Percentiles rank a stretch among this genome's conserved stretches.
phyloP scores from a whole-genome alignment of 2,113 vertebrate species.

The Bubo blakistoni region DNA sequence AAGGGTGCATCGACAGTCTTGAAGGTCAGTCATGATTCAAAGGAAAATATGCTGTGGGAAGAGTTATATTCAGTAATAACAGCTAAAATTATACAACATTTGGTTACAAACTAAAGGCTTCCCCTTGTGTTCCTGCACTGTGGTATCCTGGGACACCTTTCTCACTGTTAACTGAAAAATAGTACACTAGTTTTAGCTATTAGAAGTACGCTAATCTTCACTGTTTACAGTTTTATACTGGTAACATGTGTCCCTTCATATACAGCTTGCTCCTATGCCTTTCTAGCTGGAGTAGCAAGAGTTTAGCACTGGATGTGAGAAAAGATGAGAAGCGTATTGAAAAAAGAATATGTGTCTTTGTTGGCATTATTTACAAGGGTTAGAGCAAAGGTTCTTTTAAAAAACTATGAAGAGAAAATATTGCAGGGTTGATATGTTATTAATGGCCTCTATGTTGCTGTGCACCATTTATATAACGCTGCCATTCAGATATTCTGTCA shows the following conservation, averaged over 20 bases:
- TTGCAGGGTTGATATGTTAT: neutral
- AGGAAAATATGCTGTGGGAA: neutral
- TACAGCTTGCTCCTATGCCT: neutral
- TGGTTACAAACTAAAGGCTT: neutral
- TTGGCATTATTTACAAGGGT: constrained; percentile 10
- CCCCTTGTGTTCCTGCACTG: neutral
- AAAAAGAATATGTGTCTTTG: neutral
- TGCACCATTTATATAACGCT: neutral
- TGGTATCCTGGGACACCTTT: neutral
- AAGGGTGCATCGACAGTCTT: neutral
- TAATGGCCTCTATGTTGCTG: constrained; percentile 11
- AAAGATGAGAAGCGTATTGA: neutral
- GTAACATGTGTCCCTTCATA: neutral
- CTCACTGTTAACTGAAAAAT: neutral
- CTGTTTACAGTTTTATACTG: neutral
- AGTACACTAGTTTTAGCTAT: neutral
- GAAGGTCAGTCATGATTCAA: constrained; percentile 54
- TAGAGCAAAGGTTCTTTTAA: constrained; percentile 10
- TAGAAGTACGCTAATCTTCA: neutral
- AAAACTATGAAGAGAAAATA: constrained; percentile 33
- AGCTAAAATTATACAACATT: neutral
- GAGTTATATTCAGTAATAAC: neutral
- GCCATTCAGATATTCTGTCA: neutral
- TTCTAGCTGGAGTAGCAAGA: neutral
- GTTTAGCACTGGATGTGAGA: neutral